Base-by-base conservation (phyloP, 2,797 vertebrate genomes). In the Sebastiscus albofasciatus region DNA sequence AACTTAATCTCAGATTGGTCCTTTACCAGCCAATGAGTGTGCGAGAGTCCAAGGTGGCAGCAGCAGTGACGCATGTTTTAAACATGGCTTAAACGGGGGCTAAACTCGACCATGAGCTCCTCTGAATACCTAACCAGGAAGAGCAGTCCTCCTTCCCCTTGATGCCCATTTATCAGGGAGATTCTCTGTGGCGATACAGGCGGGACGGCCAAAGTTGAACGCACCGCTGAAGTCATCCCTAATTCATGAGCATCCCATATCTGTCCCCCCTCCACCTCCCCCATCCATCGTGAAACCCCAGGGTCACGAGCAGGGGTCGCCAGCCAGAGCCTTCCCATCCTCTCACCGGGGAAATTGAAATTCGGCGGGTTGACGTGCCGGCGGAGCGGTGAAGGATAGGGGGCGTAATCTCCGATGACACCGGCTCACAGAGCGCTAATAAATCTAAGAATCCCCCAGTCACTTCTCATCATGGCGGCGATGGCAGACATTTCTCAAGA, bases 381-480 rank as follows among this genome's bases (percentile, higher is more conserved):
- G 82, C 68, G 89, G 77, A 90, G 42, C 81, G 34, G 82, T 95
- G 94, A 96, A 88, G 88, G 93, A 96, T 95, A 85, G 89, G 89
- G 88, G 90, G 74, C 77, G 75, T 95, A 95, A 95, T 95, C 86
- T 92, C 82, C 59, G 91, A 93, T 89, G 94, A 93, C 94, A 93
- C 90, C 60, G 82, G 87, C 91, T 94, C 92, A 82, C 77, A 64
- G 78, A 81, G 84, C 49, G 78, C 93, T 95, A 95, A 95, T 94
- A 95, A 94, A 95, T 95, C 93, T 89, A 83, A 90, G 89, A 91
- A 93, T 91, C 81, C 88, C 87, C 87, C 85, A 78, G 91, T 96
- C 95, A 90, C 92, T 94, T 95, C 90, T 93, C 85, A 94, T 96
- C 94, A 93, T 62, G 9, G 65, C 67, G 18, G 39, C 75, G 24